Evolutionary conservation across 2,888 invertebrate genomes (phyloP), one percentile per base, ranked within the genome.

Genomic region (Zhuqinia jingwanae): DNA sequence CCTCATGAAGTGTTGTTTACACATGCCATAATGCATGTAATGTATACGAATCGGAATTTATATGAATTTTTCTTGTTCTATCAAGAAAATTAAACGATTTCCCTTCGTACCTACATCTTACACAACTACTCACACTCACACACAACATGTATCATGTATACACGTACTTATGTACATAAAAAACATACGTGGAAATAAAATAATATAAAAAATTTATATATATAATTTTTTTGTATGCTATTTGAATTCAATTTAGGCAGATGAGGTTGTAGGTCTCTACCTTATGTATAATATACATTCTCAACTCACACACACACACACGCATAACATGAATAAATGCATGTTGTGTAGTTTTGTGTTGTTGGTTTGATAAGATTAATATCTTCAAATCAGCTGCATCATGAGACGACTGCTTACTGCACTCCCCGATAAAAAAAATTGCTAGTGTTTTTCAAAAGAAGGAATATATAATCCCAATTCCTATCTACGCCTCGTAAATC

Each of bases 81-180:
- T 81, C 81, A 81, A 73, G 58, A 81, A 73, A 81, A 81, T 81
- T 81, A 81, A n/a, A 81, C 73, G 73, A 81, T 81, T 81, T 81
- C 81, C 80, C 56, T 68, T 80, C 50, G 27, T 75, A 53, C 75
- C 75, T 53, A 53, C 53, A 6, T 6, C 36, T 36, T n/a, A n/a
- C n/a, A 36, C 36, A 36, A 36, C 5, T 8, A 36, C 11, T 73
- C 50, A 13, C 42, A 22, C 53, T 53, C 17, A 20, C 50, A n/a
- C 17, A 75, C 27, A 6, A 36, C 36, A 36, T 36, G 8, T n/a
- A 8, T 8, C 36, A 22, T 20, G 68, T 22, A 13, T 36, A 36
- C 68, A 68, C 45, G 42, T 45, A 68, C 22, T 8, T n/a, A 50
- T 8, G 68, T 3, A 22, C 30, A 68, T n/a, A n/a, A n/a, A n/a